Evolutionary conservation across 2,888 invertebrate genomes (phyloP).

Genomic region (Drosophila mettleri): DNA sequence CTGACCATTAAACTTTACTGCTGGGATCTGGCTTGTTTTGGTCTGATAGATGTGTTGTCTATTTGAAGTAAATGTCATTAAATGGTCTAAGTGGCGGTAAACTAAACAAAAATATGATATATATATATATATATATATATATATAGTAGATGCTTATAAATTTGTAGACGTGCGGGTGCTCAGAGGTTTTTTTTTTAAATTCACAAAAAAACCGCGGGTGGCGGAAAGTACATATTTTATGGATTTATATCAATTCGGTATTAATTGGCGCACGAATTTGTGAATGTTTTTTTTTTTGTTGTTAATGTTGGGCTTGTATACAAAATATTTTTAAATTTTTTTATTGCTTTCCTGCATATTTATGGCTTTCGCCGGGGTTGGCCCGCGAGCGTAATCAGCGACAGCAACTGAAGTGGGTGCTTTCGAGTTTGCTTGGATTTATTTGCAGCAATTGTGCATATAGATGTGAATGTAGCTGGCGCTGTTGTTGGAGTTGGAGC

Average conservation of each 20-base stretch:
- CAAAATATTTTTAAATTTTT: constrained; percentile 44
- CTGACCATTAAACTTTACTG: background rate
- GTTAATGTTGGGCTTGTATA: constrained; percentile 14
- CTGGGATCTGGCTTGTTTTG: constrained; percentile 11
- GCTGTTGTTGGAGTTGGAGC: background rate
- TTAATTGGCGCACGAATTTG: constrained; percentile 71
- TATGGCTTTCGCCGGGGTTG: constrained; percentile 61
- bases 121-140: background rate
- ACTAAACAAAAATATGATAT: constrained; percentile 24
- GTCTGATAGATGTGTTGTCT: constrained; percentile 44
- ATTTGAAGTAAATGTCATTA: constrained; percentile 52
- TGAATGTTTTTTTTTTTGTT: constrained; percentile 26
- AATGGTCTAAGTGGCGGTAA: constrained; percentile 59
- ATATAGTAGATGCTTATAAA: background rate
- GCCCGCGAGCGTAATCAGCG: constrained; percentile 57
- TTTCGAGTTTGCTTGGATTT: constrained; percentile 29
- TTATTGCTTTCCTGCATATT: constrained; percentile 50
- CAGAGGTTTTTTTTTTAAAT: constrained; percentile 15
- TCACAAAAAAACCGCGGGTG: constrained; percentile 14
- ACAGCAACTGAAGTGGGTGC: constrained; percentile 26
- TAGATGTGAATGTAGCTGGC: constrained; percentile 7
- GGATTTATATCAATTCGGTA: constrained; percentile 72
- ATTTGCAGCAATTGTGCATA: constrained; percentile 16
- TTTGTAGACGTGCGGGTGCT: background rate
- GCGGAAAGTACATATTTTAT: constrained; percentile 47